Evolutionary conservation across 2,888 invertebrate genomes (phyloP).

Genomic region (Aromia moschata): DNA sequence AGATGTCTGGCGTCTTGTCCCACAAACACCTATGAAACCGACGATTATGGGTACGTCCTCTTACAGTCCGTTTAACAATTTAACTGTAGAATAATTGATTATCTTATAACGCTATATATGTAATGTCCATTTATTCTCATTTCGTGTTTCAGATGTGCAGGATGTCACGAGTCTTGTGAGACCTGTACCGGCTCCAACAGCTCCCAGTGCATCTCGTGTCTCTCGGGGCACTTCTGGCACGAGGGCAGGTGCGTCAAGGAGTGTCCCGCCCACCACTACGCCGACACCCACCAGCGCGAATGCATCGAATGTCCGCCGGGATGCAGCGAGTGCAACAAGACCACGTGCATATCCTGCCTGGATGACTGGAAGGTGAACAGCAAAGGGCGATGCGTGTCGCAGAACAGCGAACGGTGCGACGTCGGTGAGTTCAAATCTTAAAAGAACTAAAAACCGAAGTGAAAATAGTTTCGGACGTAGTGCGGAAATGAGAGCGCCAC

Average conservation of each 20-base stretch:
- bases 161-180: conserved; percentile 82
- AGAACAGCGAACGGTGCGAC: conserved; percentile 75
- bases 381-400: conserved; percentile 78
- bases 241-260: conserved; percentile 77
- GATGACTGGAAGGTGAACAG: conserved; percentile 79
- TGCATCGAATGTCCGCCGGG: conserved; percentile 83
- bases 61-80: too few relatives aligned
- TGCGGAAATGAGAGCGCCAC: too few relatives aligned
- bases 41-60: conserved; percentile 83
- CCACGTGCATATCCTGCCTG: conserved; percentile 78
- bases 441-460: too few relatives aligned
- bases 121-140: too few relatives aligned
- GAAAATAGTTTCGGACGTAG: too few relatives aligned
- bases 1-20: conserved; percentile 88
- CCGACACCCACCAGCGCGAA: conserved; percentile 81
- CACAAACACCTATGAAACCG: conserved; percentile 82
- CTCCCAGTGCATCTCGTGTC: conserved; percentile 84
- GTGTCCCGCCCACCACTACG: conserved; percentile 80
- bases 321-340: conserved; percentile 78
- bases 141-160: conserved; percentile 75
- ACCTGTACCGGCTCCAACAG: conserved; percentile 82
- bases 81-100: too few relatives aligned
- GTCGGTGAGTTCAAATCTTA: conserved; percentile 69
- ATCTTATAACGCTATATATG: too few relatives aligned
- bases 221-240: conserved; percentile 74